Evolutionary conservation across 2,888 invertebrate species (phyloP).

Genomic region (Dolichopus griseipennis): DNA sequence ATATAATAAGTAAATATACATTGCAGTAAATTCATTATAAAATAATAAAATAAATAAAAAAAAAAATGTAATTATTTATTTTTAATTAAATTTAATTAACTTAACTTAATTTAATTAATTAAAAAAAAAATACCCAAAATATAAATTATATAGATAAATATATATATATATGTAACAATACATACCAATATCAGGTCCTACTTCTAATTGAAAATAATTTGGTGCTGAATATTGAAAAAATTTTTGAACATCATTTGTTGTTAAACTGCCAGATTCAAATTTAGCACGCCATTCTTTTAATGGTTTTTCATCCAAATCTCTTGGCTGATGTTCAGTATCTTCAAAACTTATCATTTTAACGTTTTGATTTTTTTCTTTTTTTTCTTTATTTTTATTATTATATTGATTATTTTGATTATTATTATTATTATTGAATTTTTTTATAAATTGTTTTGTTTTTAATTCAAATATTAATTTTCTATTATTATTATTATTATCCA

Average conservation of each 20-base stretch:
- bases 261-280: constrained; percentile 36
- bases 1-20: too few species aligned
- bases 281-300: constrained; percentile 43
- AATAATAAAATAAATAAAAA: too few species aligned
- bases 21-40: too few species aligned
- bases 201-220: constrained; percentile 38
- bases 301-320: constrained; percentile 24
- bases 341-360: constrained; percentile 20
- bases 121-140: too few species aligned
- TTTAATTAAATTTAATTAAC: too few species aligned
- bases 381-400: neutral
- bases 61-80: too few species aligned
- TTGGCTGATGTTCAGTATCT: constrained; percentile 13
- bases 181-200: constrained; percentile 37
- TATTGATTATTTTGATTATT: too few species aligned
- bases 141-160: constrained; percentile 11
- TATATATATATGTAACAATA: constrained; percentile 13
- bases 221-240: constrained; percentile 38
- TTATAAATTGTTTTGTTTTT: neutral
- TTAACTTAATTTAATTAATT: too few species aligned
- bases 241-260: constrained; percentile 35
- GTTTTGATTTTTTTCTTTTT: neutral
- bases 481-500: neutral
- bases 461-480: neutral
- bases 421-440: neutral